Conservation (phyloP, 1,140 invertebrate species). For the Hyposmocoma kahamanoa region DNA sequence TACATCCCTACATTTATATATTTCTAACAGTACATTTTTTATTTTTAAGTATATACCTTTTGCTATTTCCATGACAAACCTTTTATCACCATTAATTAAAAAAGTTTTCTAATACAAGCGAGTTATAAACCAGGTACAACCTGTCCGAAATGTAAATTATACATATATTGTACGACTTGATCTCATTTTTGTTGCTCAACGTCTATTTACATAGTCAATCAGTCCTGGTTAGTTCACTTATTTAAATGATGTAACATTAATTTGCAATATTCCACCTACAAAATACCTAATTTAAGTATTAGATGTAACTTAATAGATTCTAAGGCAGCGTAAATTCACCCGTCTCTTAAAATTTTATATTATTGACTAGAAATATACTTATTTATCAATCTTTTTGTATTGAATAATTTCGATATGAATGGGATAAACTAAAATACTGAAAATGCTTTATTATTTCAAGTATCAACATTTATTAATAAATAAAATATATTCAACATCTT, state of each 20-base stretch:
- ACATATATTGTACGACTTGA: slow-evolving; percentile 1
- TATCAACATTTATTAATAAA: slow-evolving; percentile 41
- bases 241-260: not conserved
- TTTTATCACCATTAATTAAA: no score
- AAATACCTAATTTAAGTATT: slow-evolving; percentile 56
- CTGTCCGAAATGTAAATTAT: no score
- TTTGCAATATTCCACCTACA: slow-evolving; percentile 69
- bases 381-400: slow-evolving; percentile 70
- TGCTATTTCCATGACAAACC: no score
- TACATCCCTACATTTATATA: no score
- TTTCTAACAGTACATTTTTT: no score
- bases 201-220: not conserved
- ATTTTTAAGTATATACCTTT: no score
- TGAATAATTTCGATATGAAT: slow-evolving; percentile 65
- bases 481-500: slow-evolving; percentile 14
- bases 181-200: slow-evolving; percentile 12
- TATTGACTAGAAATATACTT: slow-evolving; percentile 74
- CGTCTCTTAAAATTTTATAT: slow-evolving; percentile 73
- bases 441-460: slow-evolving; percentile 41
- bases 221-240: no score
- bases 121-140: no score
- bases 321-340: slow-evolving; percentile 70
- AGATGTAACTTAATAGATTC: slow-evolving; percentile 52
- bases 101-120: no score
- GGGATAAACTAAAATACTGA: slow-evolving; percentile 33